A percentile compares a stretch with the other conserved stretches of the same genome.
These are phyloP conservation scores for Tetraodon nigroviridis DNA, from an alignment of 2,113 vertebrate species.

Conservation along the genomic window DNA sequence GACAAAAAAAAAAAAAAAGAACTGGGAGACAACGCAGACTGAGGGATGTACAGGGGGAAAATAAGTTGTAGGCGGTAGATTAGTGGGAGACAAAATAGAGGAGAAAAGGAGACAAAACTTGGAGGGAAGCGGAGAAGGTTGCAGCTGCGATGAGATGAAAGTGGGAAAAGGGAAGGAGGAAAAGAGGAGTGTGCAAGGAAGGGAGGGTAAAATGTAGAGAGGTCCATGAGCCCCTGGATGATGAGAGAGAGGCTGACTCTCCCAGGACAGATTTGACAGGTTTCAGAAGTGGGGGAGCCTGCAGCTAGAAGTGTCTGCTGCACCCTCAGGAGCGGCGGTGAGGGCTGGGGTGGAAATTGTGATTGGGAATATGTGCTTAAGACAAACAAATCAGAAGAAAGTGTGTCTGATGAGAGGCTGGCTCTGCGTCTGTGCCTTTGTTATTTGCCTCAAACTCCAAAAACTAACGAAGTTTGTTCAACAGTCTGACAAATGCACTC, in stretches of 20 bases:
- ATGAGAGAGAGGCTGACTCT: conserved; percentile 77
- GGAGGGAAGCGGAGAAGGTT: conserved; percentile 63
- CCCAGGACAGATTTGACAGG: conserved; percentile 79
- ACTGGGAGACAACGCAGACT: conserved; percentile 28
- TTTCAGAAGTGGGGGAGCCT: conserved; percentile 81
- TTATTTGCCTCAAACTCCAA: conserved; percentile 22
- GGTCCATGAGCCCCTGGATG: conserved; percentile 78
- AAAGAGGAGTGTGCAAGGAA: conserved; percentile 57
- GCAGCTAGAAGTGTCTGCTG: conserved; percentile 77
- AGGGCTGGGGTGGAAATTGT: conserved; percentile 73
- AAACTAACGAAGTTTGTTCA: conserved; percentile 14
- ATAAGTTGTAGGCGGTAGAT: conserved; percentile 37
- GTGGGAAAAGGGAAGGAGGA: conserved; percentile 61
- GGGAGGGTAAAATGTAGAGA: conserved; percentile 74
- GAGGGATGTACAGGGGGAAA: conserved; percentile 5
- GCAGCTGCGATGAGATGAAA: conserved; percentile 73
- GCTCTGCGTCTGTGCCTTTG: conserved; percentile 14
- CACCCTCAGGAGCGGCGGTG: conserved; percentile 69
- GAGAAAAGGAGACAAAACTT: conserved; percentile 70
- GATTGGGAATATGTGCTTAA: conserved; percentile 75
- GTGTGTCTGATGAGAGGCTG: conserved; percentile 69
- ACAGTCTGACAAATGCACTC: conserved; percentile 48
- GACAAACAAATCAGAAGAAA: conserved; percentile 75
- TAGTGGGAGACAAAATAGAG: conserved; percentile 57
- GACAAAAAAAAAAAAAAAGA: conserved; percentile 1